Base-by-base conservation (phyloP, 2,888 invertebrate species). In the Perdita meconis region DNA sequence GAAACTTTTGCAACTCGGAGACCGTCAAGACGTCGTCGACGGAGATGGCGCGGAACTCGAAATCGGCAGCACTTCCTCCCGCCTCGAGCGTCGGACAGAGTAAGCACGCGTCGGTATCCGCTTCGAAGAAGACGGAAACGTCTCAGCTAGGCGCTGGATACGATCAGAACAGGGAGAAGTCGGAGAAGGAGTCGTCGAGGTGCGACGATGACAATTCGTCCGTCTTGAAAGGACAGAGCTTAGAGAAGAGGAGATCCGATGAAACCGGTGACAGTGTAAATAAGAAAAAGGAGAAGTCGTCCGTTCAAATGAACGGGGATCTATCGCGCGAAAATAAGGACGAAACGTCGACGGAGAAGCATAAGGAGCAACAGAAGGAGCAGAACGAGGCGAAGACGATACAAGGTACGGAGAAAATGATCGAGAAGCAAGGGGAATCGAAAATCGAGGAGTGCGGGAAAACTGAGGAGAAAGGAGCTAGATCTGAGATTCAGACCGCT, bases 381-480 rank as follows among this genome's bases (percentile, higher is more conserved):
- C 56, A 61, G 30, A 56, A 59, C 6, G 56, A 68, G n/a, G 30
- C 40, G 0, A 63, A 78, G 40, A 4, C 13, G 2, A 8, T 22
- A 0, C 60, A 67, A 36, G 6, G 38, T 1, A 22, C 65, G 2
- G 57, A 59, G 6, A 68, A 59, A n/a, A 34, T 8, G 16, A n/a
- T 6, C 16, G 64, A 38, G 8, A 64, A 40, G 16, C 40, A 77
- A 44, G 65, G 65, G 19, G 85, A 85, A 16, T 42, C 56, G 16
- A 89, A 83, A 77, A 76, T 26, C 8, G 87, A 83, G 12, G 84
- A 86, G 8, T 57, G 79, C 5, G 80, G 79, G 36, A 88, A 88
- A 65, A 76, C 63, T n/a, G 89, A 89, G 30, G 87, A 88, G 69
- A 82, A 86, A 68, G 88, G 88, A 74, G 90, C 90, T 24, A 91